These are phyloP conservation scores for Ips typographus DNA, from an alignment of 1,140 invertebrate genomes.

Conservation along the genomic window DNA sequence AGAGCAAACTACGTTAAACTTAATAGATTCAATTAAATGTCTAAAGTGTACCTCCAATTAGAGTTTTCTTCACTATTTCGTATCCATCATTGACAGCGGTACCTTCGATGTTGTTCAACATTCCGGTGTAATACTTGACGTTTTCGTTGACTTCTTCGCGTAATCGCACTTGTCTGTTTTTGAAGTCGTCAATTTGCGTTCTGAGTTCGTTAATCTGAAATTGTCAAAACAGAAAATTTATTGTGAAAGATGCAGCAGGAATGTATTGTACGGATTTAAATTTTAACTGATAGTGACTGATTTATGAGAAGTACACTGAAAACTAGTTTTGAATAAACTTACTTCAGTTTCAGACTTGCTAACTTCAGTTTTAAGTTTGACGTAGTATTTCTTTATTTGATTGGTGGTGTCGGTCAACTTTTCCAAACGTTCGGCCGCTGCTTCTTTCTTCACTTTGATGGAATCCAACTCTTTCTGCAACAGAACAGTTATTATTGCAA, in stretches of 20 bases:
- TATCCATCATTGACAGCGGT: conserved; percentile 28
- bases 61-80: conserved; percentile 33
- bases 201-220: conserved; percentile 36
- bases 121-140: conserved; percentile 36
- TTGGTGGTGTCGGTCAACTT: conserved; percentile 35
- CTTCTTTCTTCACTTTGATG: conserved; percentile 27
- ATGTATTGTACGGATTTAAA: too few species aligned
- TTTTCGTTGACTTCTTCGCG: conserved; percentile 40
- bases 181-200: conserved; percentile 43
- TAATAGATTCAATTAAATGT: conserved; percentile 3
- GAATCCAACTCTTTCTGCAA: conserved; percentile 36
- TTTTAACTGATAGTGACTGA: too few species aligned
- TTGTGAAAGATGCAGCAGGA: background rate
- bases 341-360: conserved; percentile 40
- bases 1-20: background rate
- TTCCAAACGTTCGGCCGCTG: conserved; percentile 34
- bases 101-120: conserved; percentile 34
- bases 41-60: conserved; percentile 1
- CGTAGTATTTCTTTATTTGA: conserved; percentile 38
- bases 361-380: conserved; percentile 39
- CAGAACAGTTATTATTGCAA: background rate
- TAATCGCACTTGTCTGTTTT: conserved; percentile 34
- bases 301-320: background rate
- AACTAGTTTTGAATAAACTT: background rate
- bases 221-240: conserved; percentile 3